These are phyloP conservation scores for Clinocottus analis DNA, from an alignment of 2,113 vertebrate genomes.

Conservation along the genomic window DNA sequence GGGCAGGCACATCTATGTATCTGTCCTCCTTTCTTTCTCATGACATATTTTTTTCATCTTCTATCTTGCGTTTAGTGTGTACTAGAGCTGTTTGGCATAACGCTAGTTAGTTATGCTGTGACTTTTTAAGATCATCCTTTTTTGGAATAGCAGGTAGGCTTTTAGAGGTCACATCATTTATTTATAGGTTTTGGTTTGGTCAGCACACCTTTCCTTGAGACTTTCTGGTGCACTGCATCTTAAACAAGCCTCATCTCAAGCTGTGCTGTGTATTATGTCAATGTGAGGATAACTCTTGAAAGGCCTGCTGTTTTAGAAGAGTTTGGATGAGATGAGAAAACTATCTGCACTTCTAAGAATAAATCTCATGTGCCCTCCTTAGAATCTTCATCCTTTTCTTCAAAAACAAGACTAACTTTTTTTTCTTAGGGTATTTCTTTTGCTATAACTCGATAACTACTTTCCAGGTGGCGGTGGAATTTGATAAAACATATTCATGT, in stretches of 20 bases:
- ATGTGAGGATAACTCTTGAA: constrained; percentile 1
- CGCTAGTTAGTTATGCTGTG: neutral
- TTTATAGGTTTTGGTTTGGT: neutral
- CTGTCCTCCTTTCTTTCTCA: constrained; percentile 15
- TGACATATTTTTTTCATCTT: constrained; percentile 2
- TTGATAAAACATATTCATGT: neutral
- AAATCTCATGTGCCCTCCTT: neutral
- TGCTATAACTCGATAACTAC: neutral
- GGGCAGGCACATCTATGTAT: constrained; percentile 17
- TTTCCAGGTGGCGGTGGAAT: neutral
- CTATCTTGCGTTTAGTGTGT: neutral
- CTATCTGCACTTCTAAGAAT: neutral
- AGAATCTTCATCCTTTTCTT: neutral
- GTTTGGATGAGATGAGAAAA: neutral
- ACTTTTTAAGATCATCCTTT: neutral
- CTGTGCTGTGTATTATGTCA: constrained; percentile 2
- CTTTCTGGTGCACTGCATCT: neutral
- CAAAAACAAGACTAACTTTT: neutral
- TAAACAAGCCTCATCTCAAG: neutral
- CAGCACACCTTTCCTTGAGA: neutral
- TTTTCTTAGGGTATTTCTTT: neutral
- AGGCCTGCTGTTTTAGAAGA: constrained; percentile 18
- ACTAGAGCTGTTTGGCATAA: neutral
- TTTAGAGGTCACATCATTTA: neutral
- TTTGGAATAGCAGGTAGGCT: neutral